Conservation (phyloP, 2,113 vertebrate species). For the Trichomycterus rosablanca region DNA sequence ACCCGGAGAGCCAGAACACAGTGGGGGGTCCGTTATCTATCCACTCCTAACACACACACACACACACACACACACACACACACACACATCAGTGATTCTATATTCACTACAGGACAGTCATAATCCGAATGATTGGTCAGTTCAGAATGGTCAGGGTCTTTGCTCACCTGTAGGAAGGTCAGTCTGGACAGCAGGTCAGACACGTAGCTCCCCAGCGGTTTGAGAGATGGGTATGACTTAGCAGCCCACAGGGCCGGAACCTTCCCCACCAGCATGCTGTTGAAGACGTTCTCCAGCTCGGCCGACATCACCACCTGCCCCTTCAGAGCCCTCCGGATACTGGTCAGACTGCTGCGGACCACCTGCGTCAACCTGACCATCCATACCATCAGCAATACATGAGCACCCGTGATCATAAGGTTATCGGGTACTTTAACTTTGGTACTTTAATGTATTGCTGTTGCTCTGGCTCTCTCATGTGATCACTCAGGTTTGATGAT, state of each 20-base stretch:
- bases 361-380: constrained; percentile 75
- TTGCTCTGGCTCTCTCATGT: too few relatives aligned
- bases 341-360: constrained; percentile 75
- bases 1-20: constrained; percentile 93
- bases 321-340: constrained; percentile 80
- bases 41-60: too few relatives aligned
- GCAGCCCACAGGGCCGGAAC: constrained; percentile 83
- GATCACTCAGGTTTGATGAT: too few relatives aligned
- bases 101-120: constrained; percentile 85
- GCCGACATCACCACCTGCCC: constrained; percentile 90
- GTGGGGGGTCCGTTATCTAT: constrained; percentile 66
- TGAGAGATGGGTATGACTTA: constrained; percentile 89
- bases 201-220: constrained; percentile 81
- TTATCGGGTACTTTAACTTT: too few relatives aligned
- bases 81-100: too few relatives aligned
- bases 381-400: too few relatives aligned
- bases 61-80: too few relatives aligned
- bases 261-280: constrained; percentile 83
- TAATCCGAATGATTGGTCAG: too few relatives aligned
- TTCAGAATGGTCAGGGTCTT: neutral
- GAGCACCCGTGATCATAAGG: too few relatives aligned
- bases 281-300: constrained; percentile 85
- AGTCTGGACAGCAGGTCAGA: constrained; percentile 78
- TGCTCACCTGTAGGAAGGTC: constrained; percentile 79
- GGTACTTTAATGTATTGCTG: too few relatives aligned